Base-by-base conservation (phyloP, 2,113 vertebrate species). In the Pteropus alecto region DNA sequence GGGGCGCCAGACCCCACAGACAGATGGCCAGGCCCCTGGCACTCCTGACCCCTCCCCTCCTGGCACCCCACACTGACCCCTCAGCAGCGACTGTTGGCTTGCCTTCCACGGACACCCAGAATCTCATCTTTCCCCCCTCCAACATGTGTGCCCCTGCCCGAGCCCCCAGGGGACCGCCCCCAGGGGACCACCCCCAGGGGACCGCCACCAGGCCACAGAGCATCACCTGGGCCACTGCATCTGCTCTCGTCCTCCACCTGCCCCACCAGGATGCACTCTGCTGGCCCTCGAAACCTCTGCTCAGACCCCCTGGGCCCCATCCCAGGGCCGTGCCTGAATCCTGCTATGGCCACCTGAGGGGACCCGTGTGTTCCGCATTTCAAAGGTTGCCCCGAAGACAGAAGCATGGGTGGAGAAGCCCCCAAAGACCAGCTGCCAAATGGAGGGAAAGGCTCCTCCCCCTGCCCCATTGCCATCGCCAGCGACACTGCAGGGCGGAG, bases 381-480 rank as follows among this genome's bases (percentile, higher is more conserved):
- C 24, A 58, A 38, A n/a, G 38, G 14, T 6, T n/a, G 33, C 21
- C 87, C 46, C 0, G 19, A 48, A 24, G 78, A 56, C 10, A 0
- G 51, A 38, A 10, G 11, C 46, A 48, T 48, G 46, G 46, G 46
- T 12, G 46, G 46, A 48, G 24, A 58, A 38, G 3, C 22, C 56
- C 46, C 48, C 46, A 11, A 26, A 14, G 0, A 10, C 12, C n/a
- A 4, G 22, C 18, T 6, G 18, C 30, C 2, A 5, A 7, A 7
- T 14, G 33, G 21, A 48, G 10, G 38, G 33, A 3, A 2, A 9
- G 30, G 1, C 0, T 7, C 30, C 41, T 58, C 10, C 26, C 22
- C n/a, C 14, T 18, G 12, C n/a, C 22, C 33, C n/a, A 12, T 30
- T 0, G 28, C 61, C 22, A 11, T 18, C 24, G 0, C 0, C 0